A percentile compares a stretch with the other conserved stretches of the same genome.
phyloP scores from a whole-genome alignment of 2,113 vertebrate genomes.

The Cyanocitta stelleri region DNA sequence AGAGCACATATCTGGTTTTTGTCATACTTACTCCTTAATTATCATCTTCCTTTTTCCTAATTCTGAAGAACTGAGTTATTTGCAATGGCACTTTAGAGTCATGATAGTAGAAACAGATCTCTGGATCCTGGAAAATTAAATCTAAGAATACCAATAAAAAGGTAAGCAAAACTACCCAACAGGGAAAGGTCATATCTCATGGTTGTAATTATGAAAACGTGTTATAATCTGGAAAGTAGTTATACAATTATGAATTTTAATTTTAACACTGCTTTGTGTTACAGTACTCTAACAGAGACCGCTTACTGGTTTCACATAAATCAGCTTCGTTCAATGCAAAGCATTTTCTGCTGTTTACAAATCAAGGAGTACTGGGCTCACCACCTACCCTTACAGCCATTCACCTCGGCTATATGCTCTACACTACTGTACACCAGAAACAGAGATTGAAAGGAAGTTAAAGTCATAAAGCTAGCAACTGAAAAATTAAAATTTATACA shows the following conservation, averaged over 20 bases:
- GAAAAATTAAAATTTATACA: neutral
- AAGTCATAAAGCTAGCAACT: neutral
- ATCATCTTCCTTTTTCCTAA: neutral
- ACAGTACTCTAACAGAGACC: neutral
- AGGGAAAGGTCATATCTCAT: conserved; percentile 18
- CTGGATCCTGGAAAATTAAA: conserved; percentile 48
- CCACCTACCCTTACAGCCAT: neutral
- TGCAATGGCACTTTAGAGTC: conserved; percentile 39
- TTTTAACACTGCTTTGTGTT: conserved; percentile 4
- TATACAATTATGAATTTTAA: conserved; percentile 36
- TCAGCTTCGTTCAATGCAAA: neutral
- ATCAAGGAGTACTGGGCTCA: neutral
- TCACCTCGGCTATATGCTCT: neutral
- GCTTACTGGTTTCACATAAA: conserved; percentile 14
- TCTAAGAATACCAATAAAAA: conserved; percentile 47
- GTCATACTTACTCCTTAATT: neutral
- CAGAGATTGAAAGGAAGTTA: neutral
- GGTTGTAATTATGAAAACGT: neutral
- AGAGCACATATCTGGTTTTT: neutral
- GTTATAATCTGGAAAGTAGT: conserved; percentile 25
- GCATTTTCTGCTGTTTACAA: neutral
- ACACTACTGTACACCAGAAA: neutral
- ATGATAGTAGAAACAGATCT: conserved; percentile 20
- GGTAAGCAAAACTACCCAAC: conserved; percentile 17
- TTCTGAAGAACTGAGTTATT: conserved; percentile 41